phyloP scores from a whole-genome alignment of 2,797 vertebrate species.

The Graptemys geographica region DNA sequence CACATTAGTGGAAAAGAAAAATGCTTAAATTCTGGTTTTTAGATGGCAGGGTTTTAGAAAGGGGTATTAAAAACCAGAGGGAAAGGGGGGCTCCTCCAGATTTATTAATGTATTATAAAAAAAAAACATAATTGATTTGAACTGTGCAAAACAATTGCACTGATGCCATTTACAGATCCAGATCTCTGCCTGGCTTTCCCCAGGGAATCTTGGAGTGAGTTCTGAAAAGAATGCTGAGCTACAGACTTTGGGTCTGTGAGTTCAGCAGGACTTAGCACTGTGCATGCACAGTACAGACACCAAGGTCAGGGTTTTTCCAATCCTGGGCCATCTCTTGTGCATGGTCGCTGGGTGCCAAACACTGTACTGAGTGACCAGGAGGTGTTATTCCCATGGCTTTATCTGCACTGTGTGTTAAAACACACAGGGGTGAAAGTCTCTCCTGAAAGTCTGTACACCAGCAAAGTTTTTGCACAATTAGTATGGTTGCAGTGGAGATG shows the following conservation, averaged over 20 bases:
- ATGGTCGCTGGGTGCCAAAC: neutral
- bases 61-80: neutral
- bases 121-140: neutral
- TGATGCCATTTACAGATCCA: fast-evolving
- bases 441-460: neutral
- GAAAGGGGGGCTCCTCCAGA: fast-evolving
- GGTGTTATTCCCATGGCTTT: neutral
- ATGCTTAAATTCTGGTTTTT: neutral
- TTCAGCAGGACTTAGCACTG: neutral
- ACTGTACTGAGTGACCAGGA: neutral
- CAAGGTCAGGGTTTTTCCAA: neutral
- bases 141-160: neutral
- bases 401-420: neutral
- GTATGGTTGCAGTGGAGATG: neutral
- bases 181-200: neutral
- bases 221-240: neutral
- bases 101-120: neutral
- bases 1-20: neutral
- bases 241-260: neutral
- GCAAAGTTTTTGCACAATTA: neutral
- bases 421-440: neutral
- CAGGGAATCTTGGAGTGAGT: neutral
- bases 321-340: neutral
- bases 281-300: neutral
- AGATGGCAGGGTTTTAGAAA: neutral